Conservation (phyloP, 2,888 invertebrate species). For the Vannuccia rotundouncinata region DNA sequence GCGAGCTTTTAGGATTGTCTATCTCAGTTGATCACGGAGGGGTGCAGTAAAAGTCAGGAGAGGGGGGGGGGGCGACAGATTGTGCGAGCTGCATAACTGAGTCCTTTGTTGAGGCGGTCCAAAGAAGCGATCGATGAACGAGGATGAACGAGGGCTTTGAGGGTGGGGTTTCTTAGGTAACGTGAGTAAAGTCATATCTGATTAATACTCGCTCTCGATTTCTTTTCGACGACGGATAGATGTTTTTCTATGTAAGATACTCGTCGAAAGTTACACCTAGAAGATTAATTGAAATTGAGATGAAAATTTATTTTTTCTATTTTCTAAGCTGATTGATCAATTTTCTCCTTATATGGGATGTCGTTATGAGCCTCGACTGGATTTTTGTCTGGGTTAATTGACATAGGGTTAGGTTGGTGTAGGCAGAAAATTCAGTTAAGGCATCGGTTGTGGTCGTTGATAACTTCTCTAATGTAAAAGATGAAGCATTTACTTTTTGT, state of each 20-base stretch:
- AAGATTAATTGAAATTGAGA: constrained; percentile 1
- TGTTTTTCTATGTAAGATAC: constrained; percentile 1
- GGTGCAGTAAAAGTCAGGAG: constrained; percentile 8
- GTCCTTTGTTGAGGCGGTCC: constrained; percentile 2
- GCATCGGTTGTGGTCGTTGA: constrained; percentile 3
- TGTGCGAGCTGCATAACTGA: constrained; percentile 5
- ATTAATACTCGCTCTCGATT: constrained; percentile 17
- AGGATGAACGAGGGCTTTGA: not conserved
- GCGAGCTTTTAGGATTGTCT: not conserved
- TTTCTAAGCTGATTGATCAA: not conserved
- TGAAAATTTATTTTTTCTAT: not conserved
- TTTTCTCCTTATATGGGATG: not conserved
- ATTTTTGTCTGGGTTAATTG: constrained; percentile 16
- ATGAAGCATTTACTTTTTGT: constrained; percentile 5
- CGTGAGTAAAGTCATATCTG: not conserved
- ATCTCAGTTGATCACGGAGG: constrained; percentile 4
- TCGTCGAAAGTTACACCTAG: not conserved
- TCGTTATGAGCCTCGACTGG: not conserved
- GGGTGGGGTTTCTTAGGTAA: not conserved
- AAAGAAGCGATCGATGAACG: not conserved
- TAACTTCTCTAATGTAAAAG: not conserved
- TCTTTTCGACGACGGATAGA: constrained; percentile 5
- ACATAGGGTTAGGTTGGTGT: not conserved
- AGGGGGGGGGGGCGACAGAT: not conserved
- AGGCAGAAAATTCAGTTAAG: constrained; percentile 10